Evolutionary conservation across 2,888 invertebrate genomes (phyloP).

Genomic region (Phlogophora meticulosa): DNA sequence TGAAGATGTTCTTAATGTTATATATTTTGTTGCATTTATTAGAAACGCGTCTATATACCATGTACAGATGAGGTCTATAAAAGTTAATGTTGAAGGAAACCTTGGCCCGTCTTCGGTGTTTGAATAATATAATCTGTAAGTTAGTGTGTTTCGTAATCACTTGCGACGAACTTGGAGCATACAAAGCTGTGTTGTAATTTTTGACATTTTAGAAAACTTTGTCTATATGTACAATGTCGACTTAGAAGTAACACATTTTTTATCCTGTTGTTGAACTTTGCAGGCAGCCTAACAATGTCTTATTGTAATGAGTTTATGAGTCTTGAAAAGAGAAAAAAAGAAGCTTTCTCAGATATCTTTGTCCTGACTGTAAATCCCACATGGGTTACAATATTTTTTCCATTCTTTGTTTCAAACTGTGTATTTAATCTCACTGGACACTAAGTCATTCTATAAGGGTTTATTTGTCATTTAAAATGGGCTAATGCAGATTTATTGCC

Average conservation of each 20-base stretch:
- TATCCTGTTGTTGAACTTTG: constrained; percentile 14
- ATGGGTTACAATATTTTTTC: neutral
- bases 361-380: neutral
- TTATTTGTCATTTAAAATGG: neutral
- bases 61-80: constrained; percentile 59
- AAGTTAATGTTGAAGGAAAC: constrained; percentile 71
- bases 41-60: constrained; percentile 8
- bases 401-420: neutral
- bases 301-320: neutral
- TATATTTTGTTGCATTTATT: constrained; percentile 22
- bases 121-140: constrained; percentile 72
- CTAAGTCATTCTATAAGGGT: neutral
- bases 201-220: constrained; percentile 47
- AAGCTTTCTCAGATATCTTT: neutral
- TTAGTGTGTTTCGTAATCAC: constrained; percentile 69
- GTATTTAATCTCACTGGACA: neutral
- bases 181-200: constrained; percentile 58
- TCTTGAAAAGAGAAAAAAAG: neutral
- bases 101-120: constrained; percentile 72
- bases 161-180: constrained; percentile 63
- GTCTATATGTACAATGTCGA: constrained; percentile 20
- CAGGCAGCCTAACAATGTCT: constrained; percentile 5
- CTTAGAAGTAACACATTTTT: constrained; percentile 16
- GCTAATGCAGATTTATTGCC: neutral
- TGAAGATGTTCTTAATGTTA: constrained; percentile 9